These are phyloP conservation scores for Eupithecia vulgata DNA, from an alignment of 2,888 invertebrate genomes.

Conservation along the genomic window DNA sequence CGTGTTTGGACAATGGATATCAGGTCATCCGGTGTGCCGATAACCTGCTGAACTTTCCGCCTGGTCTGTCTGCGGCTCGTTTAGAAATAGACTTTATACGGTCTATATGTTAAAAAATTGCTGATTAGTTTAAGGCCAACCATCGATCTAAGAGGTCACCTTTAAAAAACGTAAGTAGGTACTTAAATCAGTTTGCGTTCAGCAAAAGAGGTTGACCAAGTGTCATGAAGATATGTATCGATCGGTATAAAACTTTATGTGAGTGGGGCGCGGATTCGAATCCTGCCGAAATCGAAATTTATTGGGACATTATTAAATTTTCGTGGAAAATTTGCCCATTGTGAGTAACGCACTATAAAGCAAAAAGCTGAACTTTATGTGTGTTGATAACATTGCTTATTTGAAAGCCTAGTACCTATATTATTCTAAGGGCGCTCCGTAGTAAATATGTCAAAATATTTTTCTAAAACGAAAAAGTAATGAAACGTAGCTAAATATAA, in stretches of 20 bases:
- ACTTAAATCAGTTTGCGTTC: neutral
- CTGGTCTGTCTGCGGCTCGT: slow-evolving; percentile 15
- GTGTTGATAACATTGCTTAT: neutral
- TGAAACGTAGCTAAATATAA: too few relatives aligned
- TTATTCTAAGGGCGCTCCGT: too few relatives aligned
- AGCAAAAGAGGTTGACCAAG: neutral
- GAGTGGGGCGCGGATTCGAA: too few relatives aligned
- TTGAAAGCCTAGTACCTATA: neutral
- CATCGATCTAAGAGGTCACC: neutral
- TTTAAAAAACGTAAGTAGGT: neutral
- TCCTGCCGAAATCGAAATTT: too few relatives aligned
- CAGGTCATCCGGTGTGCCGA: slow-evolving; percentile 50
- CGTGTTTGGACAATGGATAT: slow-evolving; percentile 63
- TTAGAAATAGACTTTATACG: slow-evolving; percentile 1
- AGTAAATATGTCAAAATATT: too few relatives aligned
- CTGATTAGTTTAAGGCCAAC: neutral
- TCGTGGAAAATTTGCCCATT: too few relatives aligned
- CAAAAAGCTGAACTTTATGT: too few relatives aligned
- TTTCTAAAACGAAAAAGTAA: too few relatives aligned
- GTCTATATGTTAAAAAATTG: neutral
- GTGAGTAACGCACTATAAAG: too few relatives aligned
- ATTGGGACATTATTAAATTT: too few relatives aligned
- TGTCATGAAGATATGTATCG: neutral
- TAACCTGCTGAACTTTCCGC: slow-evolving; percentile 27
- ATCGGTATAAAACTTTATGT: too few relatives aligned